These are phyloP conservation scores for Clivina fossor DNA, from an alignment of 2,888 invertebrate genomes.

Conservation along the genomic window DNA sequence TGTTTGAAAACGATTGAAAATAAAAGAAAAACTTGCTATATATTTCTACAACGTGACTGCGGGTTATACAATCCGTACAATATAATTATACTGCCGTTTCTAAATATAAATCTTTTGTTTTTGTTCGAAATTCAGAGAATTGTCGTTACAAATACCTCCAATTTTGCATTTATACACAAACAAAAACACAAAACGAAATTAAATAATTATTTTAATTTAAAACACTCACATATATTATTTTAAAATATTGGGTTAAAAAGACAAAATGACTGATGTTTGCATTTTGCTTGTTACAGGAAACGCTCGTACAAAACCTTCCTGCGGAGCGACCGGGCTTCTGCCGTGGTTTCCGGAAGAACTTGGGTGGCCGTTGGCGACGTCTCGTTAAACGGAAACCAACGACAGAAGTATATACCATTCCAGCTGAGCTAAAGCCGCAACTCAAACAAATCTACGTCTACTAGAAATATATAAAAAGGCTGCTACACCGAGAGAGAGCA, in stretches of 20 bases:
- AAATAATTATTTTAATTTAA: not conserved
- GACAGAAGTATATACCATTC: slow-evolving; percentile 80
- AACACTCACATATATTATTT: not conserved
- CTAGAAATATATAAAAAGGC: slow-evolving; percentile 52
- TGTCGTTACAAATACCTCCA: not conserved
- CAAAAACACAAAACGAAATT: not conserved
- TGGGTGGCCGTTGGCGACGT: slow-evolving; percentile 83
- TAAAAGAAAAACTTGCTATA: not conserved
- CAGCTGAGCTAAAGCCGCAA: slow-evolving; percentile 83
- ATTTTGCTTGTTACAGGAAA: slow-evolving; percentile 70
- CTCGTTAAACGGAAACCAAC: slow-evolving; percentile 82
- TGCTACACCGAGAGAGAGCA: not conserved
- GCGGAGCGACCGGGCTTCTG: slow-evolving; percentile 72
- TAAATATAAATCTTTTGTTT: not conserved
- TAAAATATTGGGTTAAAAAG: not conserved
- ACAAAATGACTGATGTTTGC: slow-evolving; percentile 4
- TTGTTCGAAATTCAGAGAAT: too few relatives aligned
- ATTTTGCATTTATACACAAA: not conserved
- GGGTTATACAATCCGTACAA: too few relatives aligned
- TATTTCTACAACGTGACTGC: not conserved
- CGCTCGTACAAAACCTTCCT: slow-evolving; percentile 69
- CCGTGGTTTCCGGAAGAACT: slow-evolving; percentile 81
- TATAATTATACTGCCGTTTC: too few relatives aligned
- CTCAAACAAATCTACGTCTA: slow-evolving; percentile 88
- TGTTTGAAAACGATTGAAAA: too few relatives aligned